phyloP scores from a whole-genome alignment of 1,140 invertebrate genomes.

The Zophobas morio region DNA sequence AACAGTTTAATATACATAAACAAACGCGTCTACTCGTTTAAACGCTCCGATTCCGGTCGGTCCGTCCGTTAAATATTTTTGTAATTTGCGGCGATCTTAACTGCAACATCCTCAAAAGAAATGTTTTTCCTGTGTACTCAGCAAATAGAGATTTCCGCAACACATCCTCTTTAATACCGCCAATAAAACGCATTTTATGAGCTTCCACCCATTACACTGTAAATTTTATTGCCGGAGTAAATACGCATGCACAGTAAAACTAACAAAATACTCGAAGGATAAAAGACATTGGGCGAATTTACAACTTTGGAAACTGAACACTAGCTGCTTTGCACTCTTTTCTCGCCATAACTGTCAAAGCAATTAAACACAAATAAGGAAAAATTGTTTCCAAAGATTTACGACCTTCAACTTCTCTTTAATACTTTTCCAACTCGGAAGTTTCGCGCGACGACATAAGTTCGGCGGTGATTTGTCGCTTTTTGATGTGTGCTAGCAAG shows the following conservation, averaged over 20 bases:
- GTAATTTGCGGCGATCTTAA: conserved; percentile 4
- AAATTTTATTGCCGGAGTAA: conserved; percentile 25
- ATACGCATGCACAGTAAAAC: conserved; percentile 14
- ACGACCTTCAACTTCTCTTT: neutral
- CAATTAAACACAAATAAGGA: conserved; percentile 3
- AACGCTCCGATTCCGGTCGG: neutral
- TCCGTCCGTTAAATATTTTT: conserved; percentile 10
- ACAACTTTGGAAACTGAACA: neutral
- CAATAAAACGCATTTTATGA: conserved; percentile 19
- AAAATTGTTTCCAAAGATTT: neutral
- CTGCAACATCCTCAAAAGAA: neutral
- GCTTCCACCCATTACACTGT: conserved; percentile 29
- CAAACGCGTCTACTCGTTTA: conserved; percentile 1
- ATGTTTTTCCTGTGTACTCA: conserved; percentile 1
- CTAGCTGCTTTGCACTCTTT: neutral
- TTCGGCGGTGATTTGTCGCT: neutral
- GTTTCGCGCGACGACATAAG: neutral
- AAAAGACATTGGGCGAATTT: conserved; percentile 7
- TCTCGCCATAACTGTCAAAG: neutral
- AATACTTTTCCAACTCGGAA: neutral
- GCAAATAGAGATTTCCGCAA: conserved; percentile 13
- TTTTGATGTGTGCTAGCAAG: neutral
- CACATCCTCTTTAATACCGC: conserved; percentile 22
- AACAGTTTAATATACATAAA: conserved; percentile 32
- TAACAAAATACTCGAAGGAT: conserved; percentile 8